Percentiles rank a stretch among this genome's conserved stretches.
Conservation (phyloP, 2,113 vertebrate genomes). For the Poecilia latipinna region DNA sequence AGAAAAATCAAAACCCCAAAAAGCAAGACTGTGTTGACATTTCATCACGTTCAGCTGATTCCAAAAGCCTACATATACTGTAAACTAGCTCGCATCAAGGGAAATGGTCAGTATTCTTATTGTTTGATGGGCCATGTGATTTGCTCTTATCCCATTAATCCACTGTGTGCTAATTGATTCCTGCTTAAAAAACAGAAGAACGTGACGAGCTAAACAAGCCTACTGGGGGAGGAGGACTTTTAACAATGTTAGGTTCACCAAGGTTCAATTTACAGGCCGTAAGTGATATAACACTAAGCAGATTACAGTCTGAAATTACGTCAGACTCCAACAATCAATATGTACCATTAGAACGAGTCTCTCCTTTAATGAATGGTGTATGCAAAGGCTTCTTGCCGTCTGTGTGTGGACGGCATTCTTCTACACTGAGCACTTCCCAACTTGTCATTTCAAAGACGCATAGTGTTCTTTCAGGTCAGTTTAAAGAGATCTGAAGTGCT, state of each 20-base stretch:
- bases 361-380: constrained; percentile 67
- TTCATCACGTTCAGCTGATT: not conserved
- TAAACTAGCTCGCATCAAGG: not conserved
- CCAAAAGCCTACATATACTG: not conserved
- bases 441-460: constrained; percentile 41
- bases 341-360: constrained; percentile 73
- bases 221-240: constrained; percentile 27
- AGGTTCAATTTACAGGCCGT: constrained; percentile 61
- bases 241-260: constrained; percentile 55
- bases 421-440: constrained; percentile 27
- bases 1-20: no score
- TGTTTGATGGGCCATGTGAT: not conserved
- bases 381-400: constrained; percentile 32
- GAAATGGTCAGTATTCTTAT: not conserved
- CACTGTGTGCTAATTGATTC: constrained; percentile 41
- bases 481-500: constrained; percentile 61
- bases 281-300: constrained; percentile 60
- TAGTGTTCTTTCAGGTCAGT: constrained; percentile 37
- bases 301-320: constrained; percentile 68
- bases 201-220: constrained; percentile 49
- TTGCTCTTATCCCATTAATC: not conserved
- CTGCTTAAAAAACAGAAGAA: constrained; percentile 46
- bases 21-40: not conserved
- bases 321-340: constrained; percentile 69
- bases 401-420: constrained; percentile 22